Evolutionary conservation across 2,113 vertebrate species (phyloP).

Genomic region (Carassius carassius): DNA sequence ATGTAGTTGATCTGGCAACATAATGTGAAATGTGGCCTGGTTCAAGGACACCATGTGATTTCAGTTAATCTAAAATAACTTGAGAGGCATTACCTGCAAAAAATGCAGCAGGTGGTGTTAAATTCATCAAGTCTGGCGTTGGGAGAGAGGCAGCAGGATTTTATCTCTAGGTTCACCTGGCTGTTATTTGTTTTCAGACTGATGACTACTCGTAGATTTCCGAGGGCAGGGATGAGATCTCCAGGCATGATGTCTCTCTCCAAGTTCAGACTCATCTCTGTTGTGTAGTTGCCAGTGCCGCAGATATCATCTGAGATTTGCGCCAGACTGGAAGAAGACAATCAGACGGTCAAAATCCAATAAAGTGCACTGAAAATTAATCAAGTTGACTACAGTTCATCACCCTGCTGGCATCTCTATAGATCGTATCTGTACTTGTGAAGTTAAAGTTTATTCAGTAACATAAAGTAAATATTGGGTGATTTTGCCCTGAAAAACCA

Average conservation of each 20-base stretch:
- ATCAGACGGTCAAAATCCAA: slow-evolving; percentile 9
- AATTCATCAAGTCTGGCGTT: slow-evolving; percentile 48
- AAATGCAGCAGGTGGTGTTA: slow-evolving; percentile 68
- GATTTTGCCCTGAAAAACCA: too few relatives aligned
- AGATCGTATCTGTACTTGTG: slow-evolving; percentile 7
- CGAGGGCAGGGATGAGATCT: slow-evolving; percentile 28
- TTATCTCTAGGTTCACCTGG: slow-evolving; percentile 67
- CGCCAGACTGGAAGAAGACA: slow-evolving; percentile 63
- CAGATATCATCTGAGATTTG: slow-evolving; percentile 69
- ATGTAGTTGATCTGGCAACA: not conserved
- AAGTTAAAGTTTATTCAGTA: slow-evolving; percentile 19
- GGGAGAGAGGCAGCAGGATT: slow-evolving; percentile 72
- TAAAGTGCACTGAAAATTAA: not conserved
- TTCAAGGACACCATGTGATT: slow-evolving; percentile 11
- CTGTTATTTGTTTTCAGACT: slow-evolving; percentile 73
- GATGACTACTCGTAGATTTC: slow-evolving; percentile 68
- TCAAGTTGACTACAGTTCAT: slow-evolving; percentile 31
- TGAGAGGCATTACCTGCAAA: slow-evolving; percentile 68
- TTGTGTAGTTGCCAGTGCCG: slow-evolving; percentile 74
- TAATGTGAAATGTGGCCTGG: slow-evolving; percentile 35
- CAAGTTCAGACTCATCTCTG: slow-evolving; percentile 71
- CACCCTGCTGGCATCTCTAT: not conserved
- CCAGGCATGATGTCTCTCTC: slow-evolving; percentile 51
- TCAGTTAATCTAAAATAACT: not conserved
- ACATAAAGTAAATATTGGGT: too few relatives aligned